These are phyloP conservation scores for Lipotes vexillifer DNA, from an alignment of 2,113 vertebrate genomes.

Conservation along the genomic window DNA sequence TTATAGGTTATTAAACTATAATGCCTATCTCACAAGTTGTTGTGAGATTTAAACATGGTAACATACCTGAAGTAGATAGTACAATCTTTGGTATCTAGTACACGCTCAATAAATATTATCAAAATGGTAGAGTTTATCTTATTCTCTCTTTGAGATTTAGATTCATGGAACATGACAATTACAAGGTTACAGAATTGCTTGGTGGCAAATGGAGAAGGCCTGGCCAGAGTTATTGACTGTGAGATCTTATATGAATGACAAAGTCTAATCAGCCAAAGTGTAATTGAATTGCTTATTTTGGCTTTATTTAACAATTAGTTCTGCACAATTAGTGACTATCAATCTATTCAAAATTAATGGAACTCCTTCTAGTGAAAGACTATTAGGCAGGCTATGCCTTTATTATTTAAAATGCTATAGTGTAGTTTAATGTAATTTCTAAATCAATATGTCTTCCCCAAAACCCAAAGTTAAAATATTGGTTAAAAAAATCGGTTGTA, in stretches of 20 bases:
- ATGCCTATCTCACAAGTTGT: not conserved
- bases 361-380: not conserved
- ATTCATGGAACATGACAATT: not conserved
- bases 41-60: not conserved
- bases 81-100: not conserved
- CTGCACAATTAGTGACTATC: slow-evolving; percentile 18
- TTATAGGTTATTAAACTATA: not conserved
- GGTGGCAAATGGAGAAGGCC: not conserved
- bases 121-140: not conserved
- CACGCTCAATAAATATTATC: not conserved
- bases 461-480: not conserved
- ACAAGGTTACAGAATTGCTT: not conserved
- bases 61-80: not conserved
- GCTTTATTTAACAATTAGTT: slow-evolving; percentile 39
- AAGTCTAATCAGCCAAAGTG: not conserved
- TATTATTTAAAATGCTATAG: not conserved
- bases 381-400: not conserved
- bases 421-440: not conserved
- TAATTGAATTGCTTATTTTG: slow-evolving; percentile 39
- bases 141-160: not conserved
- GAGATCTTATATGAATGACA: not conserved
- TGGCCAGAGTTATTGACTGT: not conserved
- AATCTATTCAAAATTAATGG: slow-evolving; percentile 22
- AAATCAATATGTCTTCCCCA: not conserved
- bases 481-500: not conserved